phyloP scores from a whole-genome alignment of 2,113 vertebrate genomes.

The Cyanoramphus novaezelandiae region DNA sequence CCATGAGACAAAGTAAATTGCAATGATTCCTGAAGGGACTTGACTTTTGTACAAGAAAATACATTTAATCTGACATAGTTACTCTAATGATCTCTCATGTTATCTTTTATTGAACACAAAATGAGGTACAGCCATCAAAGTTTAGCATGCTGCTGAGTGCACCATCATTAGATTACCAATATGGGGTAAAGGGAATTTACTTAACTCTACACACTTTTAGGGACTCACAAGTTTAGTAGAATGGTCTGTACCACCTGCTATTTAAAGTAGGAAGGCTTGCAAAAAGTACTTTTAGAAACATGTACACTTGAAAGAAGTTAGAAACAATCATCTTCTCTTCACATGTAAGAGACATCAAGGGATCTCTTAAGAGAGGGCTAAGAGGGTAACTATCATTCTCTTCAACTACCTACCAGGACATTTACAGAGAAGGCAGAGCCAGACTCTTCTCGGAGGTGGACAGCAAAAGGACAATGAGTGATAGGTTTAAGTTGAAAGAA shows the following conservation, averaged over 20 bases:
- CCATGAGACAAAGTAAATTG: constrained; percentile 85
- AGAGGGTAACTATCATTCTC: neutral
- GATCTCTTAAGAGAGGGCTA: neutral
- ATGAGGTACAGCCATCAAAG: constrained; percentile 63
- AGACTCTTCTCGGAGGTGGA: neutral
- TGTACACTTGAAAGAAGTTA: neutral
- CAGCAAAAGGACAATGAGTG: neutral
- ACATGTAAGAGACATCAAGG: neutral
- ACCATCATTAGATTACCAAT: constrained; percentile 32
- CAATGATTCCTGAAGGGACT: constrained; percentile 80
- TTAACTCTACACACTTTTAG: constrained; percentile 20
- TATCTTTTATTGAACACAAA: constrained; percentile 81
- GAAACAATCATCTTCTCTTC: neutral
- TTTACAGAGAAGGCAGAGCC: neutral
- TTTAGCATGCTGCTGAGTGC: constrained; percentile 35
- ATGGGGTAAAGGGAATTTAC: constrained; percentile 7
- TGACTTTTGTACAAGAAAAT: constrained; percentile 76
- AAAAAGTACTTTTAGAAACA: neutral
- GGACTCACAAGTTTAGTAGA: neutral
- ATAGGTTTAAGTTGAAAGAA: neutral
- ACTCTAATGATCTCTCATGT: constrained; percentile 79
- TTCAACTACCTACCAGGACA: fast-evolving
- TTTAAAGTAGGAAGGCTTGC: neutral
- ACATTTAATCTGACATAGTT: constrained; percentile 81
- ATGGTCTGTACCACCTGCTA: neutral